These are phyloP conservation scores for Caenorhabditis brenneri DNA, from an alignment of 1,140 invertebrate genomes.

Conservation along the genomic window DNA sequence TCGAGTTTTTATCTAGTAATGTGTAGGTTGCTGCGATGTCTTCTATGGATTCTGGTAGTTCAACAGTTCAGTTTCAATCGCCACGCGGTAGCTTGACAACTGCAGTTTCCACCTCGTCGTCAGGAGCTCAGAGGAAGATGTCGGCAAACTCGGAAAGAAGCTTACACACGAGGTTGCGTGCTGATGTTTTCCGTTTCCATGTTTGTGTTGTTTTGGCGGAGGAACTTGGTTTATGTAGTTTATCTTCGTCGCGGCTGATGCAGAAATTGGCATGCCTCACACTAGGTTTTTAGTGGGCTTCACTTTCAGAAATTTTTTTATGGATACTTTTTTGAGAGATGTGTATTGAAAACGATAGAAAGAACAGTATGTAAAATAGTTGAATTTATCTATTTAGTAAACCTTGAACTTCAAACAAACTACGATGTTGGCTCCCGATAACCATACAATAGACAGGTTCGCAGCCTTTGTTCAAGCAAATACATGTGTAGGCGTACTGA, in stretches of 20 bases:
- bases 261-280: not conserved
- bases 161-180: conserved; percentile 35
- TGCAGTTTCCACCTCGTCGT: not conserved
- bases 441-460: not conserved
- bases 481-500: not conserved
- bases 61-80: not conserved
- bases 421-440: no score
- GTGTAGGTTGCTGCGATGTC: conserved; percentile 2
- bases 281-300: no score
- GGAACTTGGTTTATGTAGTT: no score
- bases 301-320: not conserved
- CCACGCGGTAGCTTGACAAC: conserved; percentile 12
- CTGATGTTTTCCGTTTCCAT: not conserved
- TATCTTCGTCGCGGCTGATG: not conserved
- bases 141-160: conserved; percentile 19
- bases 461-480: not conserved
- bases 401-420: no score
- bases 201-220: not conserved
- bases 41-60: conserved; percentile 8
- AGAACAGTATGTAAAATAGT: no score
- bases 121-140: conserved; percentile 18
- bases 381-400: no score
- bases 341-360: no score
- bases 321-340: no score
- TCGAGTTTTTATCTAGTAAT: not conserved